phyloP scores from a whole-genome alignment of 2,888 invertebrate species.

The Diaperis boleti region DNA sequence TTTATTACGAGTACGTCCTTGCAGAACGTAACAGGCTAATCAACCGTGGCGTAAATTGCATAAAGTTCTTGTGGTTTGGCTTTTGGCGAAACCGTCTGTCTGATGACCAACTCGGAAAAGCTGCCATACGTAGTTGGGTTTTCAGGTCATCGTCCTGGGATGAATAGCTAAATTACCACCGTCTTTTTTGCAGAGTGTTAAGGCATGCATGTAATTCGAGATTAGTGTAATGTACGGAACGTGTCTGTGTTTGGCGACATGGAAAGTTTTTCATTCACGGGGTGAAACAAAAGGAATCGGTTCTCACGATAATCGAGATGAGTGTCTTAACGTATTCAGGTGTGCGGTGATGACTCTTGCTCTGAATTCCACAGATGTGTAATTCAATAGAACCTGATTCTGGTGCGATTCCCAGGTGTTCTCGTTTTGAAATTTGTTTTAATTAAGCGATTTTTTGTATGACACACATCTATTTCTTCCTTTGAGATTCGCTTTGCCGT shows the following conservation, averaged over 20 bases:
- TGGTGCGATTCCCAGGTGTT: too few species aligned
- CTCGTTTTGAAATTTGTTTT: too few species aligned
- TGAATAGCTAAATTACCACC: conserved; percentile 10
- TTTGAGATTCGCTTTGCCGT: too few species aligned
- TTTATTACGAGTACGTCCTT: conserved; percentile 38
- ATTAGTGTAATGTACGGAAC: neutral
- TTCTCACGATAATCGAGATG: too few species aligned
- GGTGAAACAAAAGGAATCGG: neutral
- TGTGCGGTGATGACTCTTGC: too few species aligned
- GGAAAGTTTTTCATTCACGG: conserved; percentile 7
- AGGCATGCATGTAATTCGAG: conserved; percentile 23
- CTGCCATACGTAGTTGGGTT: neutral
- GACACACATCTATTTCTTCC: too few species aligned
- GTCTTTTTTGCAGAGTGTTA: conserved; percentile 4
- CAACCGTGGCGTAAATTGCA: conserved; percentile 32
- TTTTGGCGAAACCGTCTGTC: conserved; percentile 15
- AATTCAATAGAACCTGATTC: too few species aligned
- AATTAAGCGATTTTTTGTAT: too few species aligned
- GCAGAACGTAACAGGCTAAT: conserved; percentile 32
- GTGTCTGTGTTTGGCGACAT: neutral
- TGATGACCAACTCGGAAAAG: neutral
- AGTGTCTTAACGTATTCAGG: too few species aligned
- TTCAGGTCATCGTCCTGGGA: conserved; percentile 16
- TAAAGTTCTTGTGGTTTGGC: conserved; percentile 8
- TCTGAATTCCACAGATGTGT: too few species aligned